Conservation (phyloP, 2,888 invertebrate species). For the Cephus pygmeus region DNA sequence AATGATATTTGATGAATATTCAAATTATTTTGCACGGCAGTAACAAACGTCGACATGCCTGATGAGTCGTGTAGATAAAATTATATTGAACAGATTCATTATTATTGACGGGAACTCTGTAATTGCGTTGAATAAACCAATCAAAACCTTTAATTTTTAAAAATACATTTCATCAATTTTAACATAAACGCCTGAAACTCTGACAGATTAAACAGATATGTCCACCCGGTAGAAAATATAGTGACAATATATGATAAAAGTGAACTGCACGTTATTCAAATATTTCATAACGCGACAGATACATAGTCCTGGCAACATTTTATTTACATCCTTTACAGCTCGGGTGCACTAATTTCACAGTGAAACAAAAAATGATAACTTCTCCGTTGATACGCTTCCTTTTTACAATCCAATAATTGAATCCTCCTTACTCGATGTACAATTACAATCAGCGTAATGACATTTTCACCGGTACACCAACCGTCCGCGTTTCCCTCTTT, state of each 20-base stretch:
- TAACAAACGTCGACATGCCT: not conserved
- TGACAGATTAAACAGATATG: not conserved
- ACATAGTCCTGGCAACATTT: not conserved
- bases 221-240: not conserved
- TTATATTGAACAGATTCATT: not conserved
- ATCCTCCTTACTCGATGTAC: slow-evolving; percentile 33
- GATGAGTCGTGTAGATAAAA: not conserved
- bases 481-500: slow-evolving; percentile 26
- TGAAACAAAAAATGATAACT: slow-evolving; percentile 11
- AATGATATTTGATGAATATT: not conserved
- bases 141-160: not conserved
- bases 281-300: not conserved
- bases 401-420: slow-evolving; percentile 29
- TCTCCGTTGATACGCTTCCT: not conserved
- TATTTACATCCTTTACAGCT: not conserved
- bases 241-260: not conserved
- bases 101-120: not conserved
- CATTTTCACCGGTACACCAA: slow-evolving; percentile 39
- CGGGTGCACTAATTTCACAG: slow-evolving; percentile 3
- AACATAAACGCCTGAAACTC: not conserved
- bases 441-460: slow-evolving; percentile 60
- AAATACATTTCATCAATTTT: not conserved
- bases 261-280: not conserved
- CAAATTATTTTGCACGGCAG: not conserved
- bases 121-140: not conserved